Conservation (phyloP, 2,113 vertebrate genomes). For the Coptodon rendalli region DNA sequence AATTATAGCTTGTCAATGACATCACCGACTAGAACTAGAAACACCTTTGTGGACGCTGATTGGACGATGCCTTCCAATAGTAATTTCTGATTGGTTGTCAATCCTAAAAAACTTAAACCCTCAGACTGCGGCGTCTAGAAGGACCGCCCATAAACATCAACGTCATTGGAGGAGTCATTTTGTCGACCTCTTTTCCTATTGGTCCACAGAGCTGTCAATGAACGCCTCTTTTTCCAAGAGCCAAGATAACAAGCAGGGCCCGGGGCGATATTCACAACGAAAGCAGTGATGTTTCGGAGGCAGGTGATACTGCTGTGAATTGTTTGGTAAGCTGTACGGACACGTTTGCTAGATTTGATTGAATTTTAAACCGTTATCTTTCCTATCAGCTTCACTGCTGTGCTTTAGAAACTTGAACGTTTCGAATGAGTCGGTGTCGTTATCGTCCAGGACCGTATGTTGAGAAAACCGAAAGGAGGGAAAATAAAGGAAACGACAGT, state of each 20-base stretch:
- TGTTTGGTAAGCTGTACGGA: background rate
- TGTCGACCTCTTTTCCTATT: background rate
- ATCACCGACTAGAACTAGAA: background rate
- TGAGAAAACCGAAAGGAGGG: conserved; percentile 14
- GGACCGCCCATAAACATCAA: background rate
- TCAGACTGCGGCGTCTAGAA: background rate
- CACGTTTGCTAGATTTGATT: background rate
- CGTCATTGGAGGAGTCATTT: conserved; percentile 3
- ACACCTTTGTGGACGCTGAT: background rate
- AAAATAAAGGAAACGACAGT: conserved; percentile 1
- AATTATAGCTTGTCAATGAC: background rate
- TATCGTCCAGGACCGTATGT: conserved; percentile 40
- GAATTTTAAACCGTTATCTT: background rate
- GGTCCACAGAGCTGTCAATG: conserved; percentile 1
- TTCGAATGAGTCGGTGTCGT: background rate
- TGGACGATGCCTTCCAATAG: background rate
- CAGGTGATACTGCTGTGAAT: background rate
- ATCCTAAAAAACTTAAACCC: background rate
- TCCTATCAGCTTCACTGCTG: background rate
- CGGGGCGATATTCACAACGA: background rate
- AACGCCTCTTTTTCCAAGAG: background rate
- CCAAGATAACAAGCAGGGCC: background rate
- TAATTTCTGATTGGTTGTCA: conserved; percentile 34
- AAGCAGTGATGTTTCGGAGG: conserved; percentile 20
- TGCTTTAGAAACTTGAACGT: background rate